A percentile compares a stretch with the other conserved stretches of the same genome.
phyloP scores from a whole-genome alignment of 1,140 invertebrate species.

The Magallana ariakensis region DNA sequence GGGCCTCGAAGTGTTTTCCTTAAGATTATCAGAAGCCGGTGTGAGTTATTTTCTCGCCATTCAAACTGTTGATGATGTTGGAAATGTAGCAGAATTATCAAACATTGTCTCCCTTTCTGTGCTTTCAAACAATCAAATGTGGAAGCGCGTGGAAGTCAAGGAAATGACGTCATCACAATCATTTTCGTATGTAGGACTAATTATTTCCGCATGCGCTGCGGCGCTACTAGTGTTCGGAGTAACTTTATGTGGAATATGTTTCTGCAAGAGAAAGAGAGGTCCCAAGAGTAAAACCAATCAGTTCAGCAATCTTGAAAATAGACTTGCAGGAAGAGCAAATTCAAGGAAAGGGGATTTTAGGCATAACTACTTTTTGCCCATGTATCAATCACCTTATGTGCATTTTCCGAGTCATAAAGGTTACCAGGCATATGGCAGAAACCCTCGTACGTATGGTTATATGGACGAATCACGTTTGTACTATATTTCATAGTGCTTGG shows the following conservation, averaged over 20 bases:
- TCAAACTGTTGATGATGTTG: neutral
- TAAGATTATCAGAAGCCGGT: neutral
- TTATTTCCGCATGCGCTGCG: slow-evolving; percentile 1
- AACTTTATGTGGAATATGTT: neutral
- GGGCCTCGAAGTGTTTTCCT: neutral
- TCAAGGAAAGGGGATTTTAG: neutral
- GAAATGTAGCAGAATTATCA: neutral
- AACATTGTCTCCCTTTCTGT: slow-evolving; percentile 1
- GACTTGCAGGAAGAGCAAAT: neutral
- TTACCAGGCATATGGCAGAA: neutral
- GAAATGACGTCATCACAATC: neutral
- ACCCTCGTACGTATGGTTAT: neutral
- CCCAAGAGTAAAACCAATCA: neutral
- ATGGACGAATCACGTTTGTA: neutral
- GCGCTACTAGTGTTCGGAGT: neutral
- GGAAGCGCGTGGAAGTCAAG: neutral
- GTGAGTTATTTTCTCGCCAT: slow-evolving; percentile 1
- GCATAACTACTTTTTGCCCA: neutral
- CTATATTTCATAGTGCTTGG: neutral
- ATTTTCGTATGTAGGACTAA: neutral
- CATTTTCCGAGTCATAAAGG: neutral
- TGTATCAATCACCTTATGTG: neutral
- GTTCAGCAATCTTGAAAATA: neutral
- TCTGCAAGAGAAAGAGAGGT: neutral
- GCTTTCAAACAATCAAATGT: neutral